Base-by-base conservation (phyloP, 2,888 invertebrate species). In the Xanthostigma xanthostigma region DNA sequence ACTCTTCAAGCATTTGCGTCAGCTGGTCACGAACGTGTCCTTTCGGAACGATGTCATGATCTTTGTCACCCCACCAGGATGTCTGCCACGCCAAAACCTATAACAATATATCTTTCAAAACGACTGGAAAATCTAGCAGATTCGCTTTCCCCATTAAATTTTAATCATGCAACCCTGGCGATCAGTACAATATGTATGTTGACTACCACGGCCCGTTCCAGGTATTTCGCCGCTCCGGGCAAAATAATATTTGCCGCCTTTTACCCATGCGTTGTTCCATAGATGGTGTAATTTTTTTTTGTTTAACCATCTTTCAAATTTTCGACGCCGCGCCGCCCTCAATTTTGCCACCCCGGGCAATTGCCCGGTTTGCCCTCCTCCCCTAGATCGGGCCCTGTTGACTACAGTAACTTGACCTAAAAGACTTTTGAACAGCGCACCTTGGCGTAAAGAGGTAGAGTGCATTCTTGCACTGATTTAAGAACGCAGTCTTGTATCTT, bases 381-480 rank as follows among this genome's bases (percentile, higher is more conserved):
- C 2, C n/a, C 4, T 14, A 13, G 27, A 13, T 42, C n/a, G n/a
- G n/a, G 5, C 3, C 5, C 11, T 3, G 2, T 42, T 3, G 2
- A 41, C 5, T 41, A 12, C 13, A 41, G 17, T 17, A 17, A 3
- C 17, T 17, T 17, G 17, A 11, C 12, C 9, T 42, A 5, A 41
- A 27, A 13, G 41, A n/a, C n/a, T 44, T n/a, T 45, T 44, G n/a
- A 42, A 33, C 4, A n/a, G 33, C 40, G 35, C 60, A 79, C 81
- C 73, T 82, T 81, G 55, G 80, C 78, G 59, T 81, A 81, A n/a
- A 82, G 68, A 5, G 81, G 81, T 50, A 80, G 62, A 12, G 79
- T 80, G 59, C 79, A 81, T 54, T 78, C 75, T 53, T 76, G 74
- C 6, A 81, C 75, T 14, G 78, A 76, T 52, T 70, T 68, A 46